Evolutionary conservation across 2,113 vertebrate species (phyloP), one percentile per base, ranked within the genome.

Genomic region (Amblyopsis rosae): DNA sequence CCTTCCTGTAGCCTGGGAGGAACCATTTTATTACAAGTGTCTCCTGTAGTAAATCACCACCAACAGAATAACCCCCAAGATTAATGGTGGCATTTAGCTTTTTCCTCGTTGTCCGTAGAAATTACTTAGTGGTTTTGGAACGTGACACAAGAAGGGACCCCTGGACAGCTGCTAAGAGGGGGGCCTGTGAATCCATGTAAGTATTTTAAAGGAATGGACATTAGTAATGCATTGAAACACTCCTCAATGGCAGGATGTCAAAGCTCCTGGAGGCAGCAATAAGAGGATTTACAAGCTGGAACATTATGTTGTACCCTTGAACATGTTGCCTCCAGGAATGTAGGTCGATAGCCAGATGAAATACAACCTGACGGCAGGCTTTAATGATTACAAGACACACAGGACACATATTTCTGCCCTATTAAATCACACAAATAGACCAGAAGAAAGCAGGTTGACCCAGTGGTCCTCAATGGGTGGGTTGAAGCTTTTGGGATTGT

Each of bases 21-120:
- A 41, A 46, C 64, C 16, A 12, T 79, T 89, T 87, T 85, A 89
- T 84, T 85, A 76, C 81, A 65, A 62, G 59, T 80, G 86, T 85
- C 83, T 89, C 89, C 89, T 80, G 86, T 82, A 79, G 67, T 91
- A 91, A 87, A 91, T 89, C 83, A 80, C 68, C 3, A 62, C 65
- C 73, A n/a, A 0, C 57, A 59, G 55, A 68, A 46, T 65, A 75
- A 77, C 49, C 69, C 19, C 3, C 0, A 33, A 76, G 69, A 86
- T 79, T 75, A 53, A 84, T 49, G 78, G 76, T 47, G 72, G 77
- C 64, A 51, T 73, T 74, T 80, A 75, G 66, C 57, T 19, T 77
- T 69, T 62, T 16, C 55, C 51, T 68, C 45, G 4, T 33, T n/a
- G 64, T 70, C 11, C 32, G 45, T 12, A 26, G 55, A 64, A 68